Percentiles rank a stretch among this genome's conserved stretches.
These are phyloP conservation scores for Coreoperca whiteheadi DNA, from an alignment of 2,113 vertebrate species.

Conservation along the genomic window DNA sequence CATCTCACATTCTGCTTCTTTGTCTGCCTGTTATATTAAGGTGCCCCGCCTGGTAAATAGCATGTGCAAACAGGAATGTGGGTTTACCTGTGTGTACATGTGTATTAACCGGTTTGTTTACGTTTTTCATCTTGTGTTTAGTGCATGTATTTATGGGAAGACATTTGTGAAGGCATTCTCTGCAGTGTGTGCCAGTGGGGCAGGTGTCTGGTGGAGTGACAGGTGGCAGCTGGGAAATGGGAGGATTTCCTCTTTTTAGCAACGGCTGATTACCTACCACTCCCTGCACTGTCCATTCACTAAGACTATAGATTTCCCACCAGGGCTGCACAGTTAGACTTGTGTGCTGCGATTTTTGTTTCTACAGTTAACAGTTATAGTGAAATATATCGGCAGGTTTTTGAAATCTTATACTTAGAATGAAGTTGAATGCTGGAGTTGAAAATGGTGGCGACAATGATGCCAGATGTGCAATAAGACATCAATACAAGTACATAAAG, in stretches of 20 bases:
- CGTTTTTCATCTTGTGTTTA: constrained; percentile 27
- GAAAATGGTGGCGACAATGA: background rate
- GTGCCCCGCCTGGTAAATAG: constrained; percentile 28
- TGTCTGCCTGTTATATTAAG: constrained; percentile 31
- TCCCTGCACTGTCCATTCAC: constrained; percentile 9
- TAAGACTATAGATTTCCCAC: constrained; percentile 16
- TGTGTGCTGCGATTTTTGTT: background rate
- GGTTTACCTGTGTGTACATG: constrained; percentile 41
- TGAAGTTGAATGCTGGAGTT: background rate
- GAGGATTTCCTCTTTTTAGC: constrained; percentile 69
- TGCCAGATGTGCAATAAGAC: background rate
- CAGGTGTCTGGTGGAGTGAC: constrained; percentile 60
- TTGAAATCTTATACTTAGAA: background rate
- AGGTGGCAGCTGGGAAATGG: constrained; percentile 69
- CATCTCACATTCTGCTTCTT: constrained; percentile 18
- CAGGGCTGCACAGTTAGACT: background rate
- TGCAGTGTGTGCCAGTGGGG: constrained; percentile 28
- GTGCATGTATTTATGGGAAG: constrained; percentile 1
- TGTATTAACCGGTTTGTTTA: constrained; percentile 46
- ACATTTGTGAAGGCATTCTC: constrained; percentile 12
- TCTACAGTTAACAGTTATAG: background rate
- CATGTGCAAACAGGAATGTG: constrained; percentile 36
- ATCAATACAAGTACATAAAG: background rate
- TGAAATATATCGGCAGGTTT: background rate
- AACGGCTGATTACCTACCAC: constrained; percentile 57